These are phyloP conservation scores for Meloidogyne floridensis DNA, from an alignment of 1,140 invertebrate species.

Conservation along the genomic window DNA sequence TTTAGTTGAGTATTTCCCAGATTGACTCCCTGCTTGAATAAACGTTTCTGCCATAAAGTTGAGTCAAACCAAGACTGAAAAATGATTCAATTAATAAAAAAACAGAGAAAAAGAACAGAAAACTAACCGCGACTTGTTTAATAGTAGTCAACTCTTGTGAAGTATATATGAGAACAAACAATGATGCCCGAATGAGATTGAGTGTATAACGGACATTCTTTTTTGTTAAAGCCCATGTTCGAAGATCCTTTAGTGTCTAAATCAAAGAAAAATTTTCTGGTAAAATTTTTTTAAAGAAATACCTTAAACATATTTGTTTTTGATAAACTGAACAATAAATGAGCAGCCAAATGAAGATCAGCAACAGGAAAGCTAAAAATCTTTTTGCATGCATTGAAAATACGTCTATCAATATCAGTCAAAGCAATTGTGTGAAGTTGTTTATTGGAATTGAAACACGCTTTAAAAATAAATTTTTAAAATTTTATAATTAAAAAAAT, in stretches of 20 bases:
- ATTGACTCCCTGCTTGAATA: conserved; percentile 21
- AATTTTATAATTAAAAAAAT: neutral
- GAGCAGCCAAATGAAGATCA: conserved; percentile 35
- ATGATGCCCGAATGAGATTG: conserved; percentile 23
- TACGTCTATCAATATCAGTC: neutral
- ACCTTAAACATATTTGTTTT: conserved; percentile 24
- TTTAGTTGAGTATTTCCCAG: conserved; percentile 27
- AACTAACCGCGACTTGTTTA: conserved; percentile 27
- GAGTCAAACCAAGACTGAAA: conserved; percentile 35
- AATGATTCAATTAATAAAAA: neutral
- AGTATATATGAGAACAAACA: conserved; percentile 34
- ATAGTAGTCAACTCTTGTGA: conserved; percentile 4
- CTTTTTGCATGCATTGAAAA: conserved; percentile 38
- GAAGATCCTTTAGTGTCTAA: conserved; percentile 33
- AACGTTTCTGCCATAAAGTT: conserved; percentile 36
- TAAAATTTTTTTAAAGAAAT: neutral
- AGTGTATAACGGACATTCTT: conserved; percentile 35
- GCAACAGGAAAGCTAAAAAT: conserved; percentile 35
- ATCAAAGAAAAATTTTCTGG: neutral
- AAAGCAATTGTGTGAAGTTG: neutral
- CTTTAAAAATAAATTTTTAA: neutral
- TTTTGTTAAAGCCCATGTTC: conserved; percentile 10
- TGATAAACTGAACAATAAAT: conserved; percentile 29
- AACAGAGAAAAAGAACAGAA: neutral
- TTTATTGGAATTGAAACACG: conserved; percentile 10